These are phyloP conservation scores for Rousettus leschenaultii DNA, from an alignment of 2,113 vertebrate genomes.

Conservation along the genomic window DNA sequence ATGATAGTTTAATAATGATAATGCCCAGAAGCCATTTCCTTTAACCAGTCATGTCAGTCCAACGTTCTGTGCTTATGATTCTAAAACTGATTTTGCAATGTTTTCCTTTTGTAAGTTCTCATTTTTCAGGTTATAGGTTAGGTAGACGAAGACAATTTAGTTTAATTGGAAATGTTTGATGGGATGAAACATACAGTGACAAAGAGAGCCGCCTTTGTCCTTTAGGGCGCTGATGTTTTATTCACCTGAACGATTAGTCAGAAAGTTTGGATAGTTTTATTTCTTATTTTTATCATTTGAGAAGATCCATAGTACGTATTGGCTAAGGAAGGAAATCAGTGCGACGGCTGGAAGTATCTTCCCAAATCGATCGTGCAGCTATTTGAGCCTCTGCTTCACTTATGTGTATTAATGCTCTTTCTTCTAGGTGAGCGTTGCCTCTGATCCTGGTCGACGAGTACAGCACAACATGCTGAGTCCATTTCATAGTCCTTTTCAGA, in stretches of 20 bases:
- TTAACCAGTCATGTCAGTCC: not conserved
- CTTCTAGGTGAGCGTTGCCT: slow-evolving; percentile 93
- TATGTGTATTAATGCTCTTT: slow-evolving; percentile 15
- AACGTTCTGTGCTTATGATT: slow-evolving; percentile 4
- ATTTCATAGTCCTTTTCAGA: slow-evolving; percentile 97
- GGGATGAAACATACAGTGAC: not conserved
- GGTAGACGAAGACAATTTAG: not conserved
- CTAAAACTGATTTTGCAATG: not conserved
- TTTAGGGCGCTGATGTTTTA: not conserved
- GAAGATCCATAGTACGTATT: not conserved
- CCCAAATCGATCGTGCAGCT: not conserved
- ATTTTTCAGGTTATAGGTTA: not conserved
- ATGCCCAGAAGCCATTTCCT: not conserved
- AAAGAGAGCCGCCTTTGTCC: not conserved
- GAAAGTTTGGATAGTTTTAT: slow-evolving; percentile 6
- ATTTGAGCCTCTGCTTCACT: not conserved
- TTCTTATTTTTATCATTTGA: slow-evolving; percentile 8
- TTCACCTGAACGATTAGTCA: not conserved
- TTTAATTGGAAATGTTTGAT: slow-evolving; percentile 2
- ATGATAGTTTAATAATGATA: not conserved
- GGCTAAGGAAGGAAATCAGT: not conserved
- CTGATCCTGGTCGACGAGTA: slow-evolving; percentile 93
- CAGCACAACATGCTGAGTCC: slow-evolving; percentile 95
- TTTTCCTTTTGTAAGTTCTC: slow-evolving; percentile 24
- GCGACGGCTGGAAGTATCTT: not conserved